A percentile compares a stretch with the other conserved stretches of the same genome.
phyloP scores from a whole-genome alignment of 2,888 invertebrate species.

The Apamea monoglypha region DNA sequence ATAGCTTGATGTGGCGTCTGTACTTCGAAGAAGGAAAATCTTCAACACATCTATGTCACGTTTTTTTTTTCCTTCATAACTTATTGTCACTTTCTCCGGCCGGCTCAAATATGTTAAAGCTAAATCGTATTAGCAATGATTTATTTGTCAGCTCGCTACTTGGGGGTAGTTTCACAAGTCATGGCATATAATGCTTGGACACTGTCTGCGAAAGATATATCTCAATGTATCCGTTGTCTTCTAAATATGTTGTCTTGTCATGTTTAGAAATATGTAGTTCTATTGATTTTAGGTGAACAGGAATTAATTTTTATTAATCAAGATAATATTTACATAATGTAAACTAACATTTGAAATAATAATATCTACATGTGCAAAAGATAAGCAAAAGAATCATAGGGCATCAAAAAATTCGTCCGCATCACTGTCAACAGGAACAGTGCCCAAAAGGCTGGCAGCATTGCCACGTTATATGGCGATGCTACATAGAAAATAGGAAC shows the following conservation, averaged over 20 bases:
- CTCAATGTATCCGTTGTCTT: constrained; percentile 33
- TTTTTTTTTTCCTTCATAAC: neutral
- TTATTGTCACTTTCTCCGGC: constrained; percentile 45
- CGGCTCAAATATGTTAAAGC: constrained; percentile 82
- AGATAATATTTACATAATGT: neutral
- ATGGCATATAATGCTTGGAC: constrained; percentile 86
- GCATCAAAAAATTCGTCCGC: too few relatives aligned
- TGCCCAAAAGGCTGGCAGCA: neutral
- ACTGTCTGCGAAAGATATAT: constrained; percentile 68
- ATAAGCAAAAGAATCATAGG: too few relatives aligned
- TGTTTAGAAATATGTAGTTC: constrained; percentile 9
- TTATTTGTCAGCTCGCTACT: constrained; percentile 82
- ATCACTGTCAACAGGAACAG: neutral
- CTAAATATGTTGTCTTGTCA: constrained; percentile 51
- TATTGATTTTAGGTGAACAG: neutral
- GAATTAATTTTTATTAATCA: neutral
- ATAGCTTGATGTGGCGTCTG: too few relatives aligned
- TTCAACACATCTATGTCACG: neutral
- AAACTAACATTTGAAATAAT: neutral
- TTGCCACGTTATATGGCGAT: neutral
- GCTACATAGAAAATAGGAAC: too few relatives aligned
- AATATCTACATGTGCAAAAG: too few relatives aligned
- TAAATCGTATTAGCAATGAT: constrained; percentile 88
- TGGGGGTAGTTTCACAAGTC: constrained; percentile 83
- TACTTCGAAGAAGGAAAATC: neutral